phyloP scores from a whole-genome alignment of 1,140 invertebrate species.

The Anastatus disparis region DNA sequence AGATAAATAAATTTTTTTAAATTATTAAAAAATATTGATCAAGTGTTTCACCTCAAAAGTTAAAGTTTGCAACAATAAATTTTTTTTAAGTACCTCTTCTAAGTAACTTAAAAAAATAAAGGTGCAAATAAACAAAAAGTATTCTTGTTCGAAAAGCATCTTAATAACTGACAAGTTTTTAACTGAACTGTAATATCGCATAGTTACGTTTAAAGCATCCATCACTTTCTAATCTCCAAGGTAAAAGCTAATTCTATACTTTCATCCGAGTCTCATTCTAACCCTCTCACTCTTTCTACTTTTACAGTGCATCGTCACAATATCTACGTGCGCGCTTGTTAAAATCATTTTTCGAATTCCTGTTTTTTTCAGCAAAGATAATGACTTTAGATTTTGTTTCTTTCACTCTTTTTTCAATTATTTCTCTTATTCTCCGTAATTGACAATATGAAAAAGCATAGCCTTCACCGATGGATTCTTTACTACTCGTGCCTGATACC shows the following conservation, averaged over 20 bases:
- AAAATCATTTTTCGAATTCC: background rate
- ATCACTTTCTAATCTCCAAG: no score
- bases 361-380: background rate
- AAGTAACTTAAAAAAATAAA: background rate
- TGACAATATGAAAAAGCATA: slow-evolving; percentile 26
- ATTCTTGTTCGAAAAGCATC: no score
- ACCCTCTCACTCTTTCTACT: no score
- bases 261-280: no score
- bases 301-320: background rate
- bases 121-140: background rate
- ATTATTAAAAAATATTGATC: no score
- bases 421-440: background rate
- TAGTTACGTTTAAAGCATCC: no score
- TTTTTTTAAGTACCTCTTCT: slow-evolving; percentile 6
- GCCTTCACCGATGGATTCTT: background rate
- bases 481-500: slow-evolving; percentile 72
- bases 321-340: background rate
- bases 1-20: no score
- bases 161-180: no score
- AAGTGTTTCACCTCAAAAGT: no score
- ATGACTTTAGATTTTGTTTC: background rate
- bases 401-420: no score
- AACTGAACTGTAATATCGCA: no score
- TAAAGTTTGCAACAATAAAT: background rate
- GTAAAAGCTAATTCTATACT: no score